Evolutionary conservation across 2,888 invertebrate species (phyloP).

Genomic region (Lepidocyrtinus sp.): DNA sequence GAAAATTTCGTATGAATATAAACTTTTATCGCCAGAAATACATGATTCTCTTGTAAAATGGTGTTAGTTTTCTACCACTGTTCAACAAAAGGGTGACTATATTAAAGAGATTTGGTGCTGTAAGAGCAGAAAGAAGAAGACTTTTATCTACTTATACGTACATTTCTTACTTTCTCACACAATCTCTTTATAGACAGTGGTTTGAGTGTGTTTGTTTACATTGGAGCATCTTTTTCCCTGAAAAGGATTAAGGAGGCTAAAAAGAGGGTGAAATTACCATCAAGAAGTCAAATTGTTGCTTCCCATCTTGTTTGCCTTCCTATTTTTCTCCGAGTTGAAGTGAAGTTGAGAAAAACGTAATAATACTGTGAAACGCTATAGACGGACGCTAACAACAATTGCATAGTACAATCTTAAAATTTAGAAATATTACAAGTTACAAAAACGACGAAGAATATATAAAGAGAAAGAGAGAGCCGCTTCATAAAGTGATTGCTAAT

Average conservation of each 20-base stretch:
- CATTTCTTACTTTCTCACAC: neutral
- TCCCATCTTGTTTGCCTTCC: constrained; percentile 21
- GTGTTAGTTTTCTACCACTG: neutral
- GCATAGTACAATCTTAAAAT: no score
- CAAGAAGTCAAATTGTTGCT: constrained; percentile 43
- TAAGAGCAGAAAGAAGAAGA: neutral
- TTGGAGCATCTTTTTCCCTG: constrained; percentile 16
- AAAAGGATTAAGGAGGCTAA: constrained; percentile 46
- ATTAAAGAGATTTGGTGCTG: neutral
- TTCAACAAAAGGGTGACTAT: neutral
- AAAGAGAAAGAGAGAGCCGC: neutral
- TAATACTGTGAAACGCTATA: no score
- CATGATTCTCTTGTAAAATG: no score
- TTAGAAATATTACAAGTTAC: no score
- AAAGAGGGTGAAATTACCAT: constrained; percentile 53
- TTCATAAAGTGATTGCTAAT: constrained; percentile 13
- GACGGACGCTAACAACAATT: no score
- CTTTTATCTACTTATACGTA: neutral
- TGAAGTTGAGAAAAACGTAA: neutral
- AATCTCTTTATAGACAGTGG: constrained; percentile 19
- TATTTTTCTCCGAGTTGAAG: neutral
- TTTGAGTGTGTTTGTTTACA: constrained; percentile 20
- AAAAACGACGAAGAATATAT: no score
- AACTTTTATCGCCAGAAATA: no score
- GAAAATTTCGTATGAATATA: no score